Conservation (phyloP, 1,140 invertebrate species). For the Amyelois transitella region DNA sequence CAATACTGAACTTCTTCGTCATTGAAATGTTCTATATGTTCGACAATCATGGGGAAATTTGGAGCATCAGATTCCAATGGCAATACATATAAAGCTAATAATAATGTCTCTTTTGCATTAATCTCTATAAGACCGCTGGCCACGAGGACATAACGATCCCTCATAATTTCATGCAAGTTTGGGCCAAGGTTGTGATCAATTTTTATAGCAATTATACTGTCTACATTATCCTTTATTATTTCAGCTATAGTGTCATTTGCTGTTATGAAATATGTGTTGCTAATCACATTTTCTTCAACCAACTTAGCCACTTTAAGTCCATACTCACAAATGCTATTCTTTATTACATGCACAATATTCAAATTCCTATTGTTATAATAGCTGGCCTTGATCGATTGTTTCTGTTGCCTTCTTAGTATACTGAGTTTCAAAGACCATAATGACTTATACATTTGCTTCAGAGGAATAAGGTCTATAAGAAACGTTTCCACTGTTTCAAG, state of each 20-base stretch:
- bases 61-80: not conserved
- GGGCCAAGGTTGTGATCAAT: not conserved
- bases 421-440: conserved; percentile 12
- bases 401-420: not conserved
- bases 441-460: not conserved
- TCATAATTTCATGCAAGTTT: not conserved
- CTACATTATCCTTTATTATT: not conserved
- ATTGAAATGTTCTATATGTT: not conserved
- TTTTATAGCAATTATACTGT: not conserved
- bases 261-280: not conserved
- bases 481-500: conserved; percentile 10
- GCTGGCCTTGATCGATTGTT: not conserved
- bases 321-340: conserved; percentile 1
- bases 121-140: not conserved
- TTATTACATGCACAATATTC: not conserved
- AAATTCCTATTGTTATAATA: not conserved
- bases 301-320: conserved; percentile 17
- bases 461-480: not conserved
- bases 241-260: not conserved
- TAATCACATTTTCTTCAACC: conserved; percentile 19
- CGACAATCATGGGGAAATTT: not conserved
- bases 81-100: not conserved
- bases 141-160: not conserved
- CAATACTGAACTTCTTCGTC: conserved; percentile 1
- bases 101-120: not conserved